Base-by-base conservation (phyloP, 1,140 invertebrate genomes). In the Uloborus diversus region DNA sequence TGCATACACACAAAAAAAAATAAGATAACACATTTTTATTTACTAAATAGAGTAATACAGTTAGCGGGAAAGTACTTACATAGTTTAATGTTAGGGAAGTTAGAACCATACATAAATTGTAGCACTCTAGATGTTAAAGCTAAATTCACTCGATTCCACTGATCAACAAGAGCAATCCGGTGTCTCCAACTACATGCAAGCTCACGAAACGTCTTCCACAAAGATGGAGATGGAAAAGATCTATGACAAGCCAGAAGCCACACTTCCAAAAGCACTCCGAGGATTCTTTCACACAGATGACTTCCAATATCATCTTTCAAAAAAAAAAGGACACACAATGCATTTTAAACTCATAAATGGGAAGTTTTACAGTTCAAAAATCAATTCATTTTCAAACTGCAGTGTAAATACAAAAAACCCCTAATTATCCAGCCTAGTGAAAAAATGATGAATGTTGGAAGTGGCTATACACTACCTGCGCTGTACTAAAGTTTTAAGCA, bases 121-220 rank as follows among this genome's bases (percentile, higher is more conserved):
- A 98, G 88, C 25, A 98, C 88, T 62, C 92, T 89, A 14, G 93
- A 91, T 0, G 96, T 97, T 11, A 99, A 89, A 0, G 93, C 92
- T 27, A 97, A 88, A 87, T 96, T 97, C 14, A 97, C 93, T 64
- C 95, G 90, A 86, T 96, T 95, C 97, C 97, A 99, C 86, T 98
- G 96, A 85, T 96, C 93, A 7, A 98, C 92, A 1, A 99, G 89
- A 51, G 94, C 94, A 57, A 94, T 90, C 79, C 96, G 91, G 88
- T 99, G 97, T 14, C 97, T 89, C 96, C 96, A 98, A 83, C 93
- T 93, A 81, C 93, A 89, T 86, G 95, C 96, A 82, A 96, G 93
- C 87, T 97, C 95, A 83, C 95, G 90, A 75, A 99, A 89, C 3
- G 97, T 98, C 87, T 96, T 96, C 97, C 97, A 99, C 82, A 98